A percentile compares a stretch with the other conserved stretches of the same genome.
Evolutionary conservation across 1,140 invertebrate genomes (phyloP).

Genomic region (Lucilia sericata): DNA sequence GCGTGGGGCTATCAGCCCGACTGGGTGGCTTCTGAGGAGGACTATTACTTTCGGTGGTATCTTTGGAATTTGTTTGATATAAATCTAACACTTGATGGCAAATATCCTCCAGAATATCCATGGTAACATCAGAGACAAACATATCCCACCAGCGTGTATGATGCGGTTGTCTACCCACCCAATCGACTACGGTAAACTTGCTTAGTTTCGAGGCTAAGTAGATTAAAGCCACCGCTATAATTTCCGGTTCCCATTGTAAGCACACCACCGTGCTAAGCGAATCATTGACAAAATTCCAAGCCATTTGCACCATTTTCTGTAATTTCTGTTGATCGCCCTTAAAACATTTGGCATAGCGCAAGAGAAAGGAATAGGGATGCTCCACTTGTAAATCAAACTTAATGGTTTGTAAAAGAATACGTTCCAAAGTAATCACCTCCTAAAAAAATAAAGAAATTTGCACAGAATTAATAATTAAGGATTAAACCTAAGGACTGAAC

Average conservation of each 20-base stretch:
- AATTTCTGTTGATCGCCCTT: constrained; percentile 94
- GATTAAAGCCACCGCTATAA: constrained; percentile 97
- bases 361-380: constrained; percentile 94
- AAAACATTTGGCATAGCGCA: constrained; percentile 97
- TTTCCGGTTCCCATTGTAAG: constrained; percentile 99
- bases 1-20: constrained; percentile 63
- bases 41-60: constrained; percentile 70
- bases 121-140: constrained; percentile 92
- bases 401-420: constrained; percentile 97
- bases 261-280: constrained; percentile 96
- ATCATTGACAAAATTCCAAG: constrained; percentile 99
- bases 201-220: constrained; percentile 96
- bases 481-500: not conserved
- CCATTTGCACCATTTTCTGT: constrained; percentile 98
- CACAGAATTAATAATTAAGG: too few species aligned
- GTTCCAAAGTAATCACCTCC: constrained; percentile 95
- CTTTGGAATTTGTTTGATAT: constrained; percentile 76
- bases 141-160: constrained; percentile 98
- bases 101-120: constrained; percentile 96
- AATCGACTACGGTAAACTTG: constrained; percentile 95
- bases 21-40: constrained; percentile 72
- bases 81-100: constrained; percentile 94
- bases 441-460: not conserved
- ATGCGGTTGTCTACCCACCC: constrained; percentile 84
- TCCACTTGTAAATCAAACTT: constrained; percentile 97